These are phyloP conservation scores for Dichetophora obliterata DNA, from an alignment of 2,888 invertebrate genomes.

Conservation along the genomic window DNA sequence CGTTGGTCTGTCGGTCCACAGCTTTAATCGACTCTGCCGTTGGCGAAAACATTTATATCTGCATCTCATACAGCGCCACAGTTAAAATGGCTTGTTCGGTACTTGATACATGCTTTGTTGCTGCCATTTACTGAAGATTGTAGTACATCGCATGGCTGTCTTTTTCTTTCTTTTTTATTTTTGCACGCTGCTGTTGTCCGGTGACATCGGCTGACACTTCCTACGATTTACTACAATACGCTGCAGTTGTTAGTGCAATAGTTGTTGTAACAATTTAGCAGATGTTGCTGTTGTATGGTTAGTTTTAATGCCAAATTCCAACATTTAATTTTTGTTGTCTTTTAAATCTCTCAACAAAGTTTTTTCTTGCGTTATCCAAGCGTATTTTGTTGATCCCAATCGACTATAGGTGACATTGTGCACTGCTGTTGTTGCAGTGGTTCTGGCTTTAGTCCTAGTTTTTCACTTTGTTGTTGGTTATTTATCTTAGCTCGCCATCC, in stretches of 20 bases:
- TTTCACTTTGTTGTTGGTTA: neutral
- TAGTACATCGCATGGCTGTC: neutral
- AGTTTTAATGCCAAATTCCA: constrained; percentile 28
- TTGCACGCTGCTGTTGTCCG: neutral
- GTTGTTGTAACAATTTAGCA: constrained; percentile 9
- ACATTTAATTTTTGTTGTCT: constrained; percentile 20
- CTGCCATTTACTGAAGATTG: neutral
- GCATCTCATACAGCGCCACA: constrained; percentile 13
- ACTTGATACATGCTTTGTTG: neutral
- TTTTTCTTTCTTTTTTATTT: neutral
- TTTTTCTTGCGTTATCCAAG: neutral
- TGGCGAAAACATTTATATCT: constrained; percentile 8
- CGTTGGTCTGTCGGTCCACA: neutral
- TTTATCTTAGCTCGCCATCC: neutral
- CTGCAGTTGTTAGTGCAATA: neutral
- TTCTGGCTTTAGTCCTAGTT: neutral
- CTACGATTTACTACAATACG: constrained; percentile 18
- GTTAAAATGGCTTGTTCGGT: constrained; percentile 19
- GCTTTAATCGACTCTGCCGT: constrained; percentile 21
- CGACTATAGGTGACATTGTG: constrained; percentile 26
- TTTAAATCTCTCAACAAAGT: neutral
- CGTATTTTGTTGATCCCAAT: constrained; percentile 32
- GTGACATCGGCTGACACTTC: constrained; percentile 22
- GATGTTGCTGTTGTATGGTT: constrained; percentile 3
- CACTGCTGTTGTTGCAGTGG: neutral